Evolutionary conservation across 2,113 vertebrate genomes (phyloP).

Genomic region (Etheostoma cragini): DNA sequence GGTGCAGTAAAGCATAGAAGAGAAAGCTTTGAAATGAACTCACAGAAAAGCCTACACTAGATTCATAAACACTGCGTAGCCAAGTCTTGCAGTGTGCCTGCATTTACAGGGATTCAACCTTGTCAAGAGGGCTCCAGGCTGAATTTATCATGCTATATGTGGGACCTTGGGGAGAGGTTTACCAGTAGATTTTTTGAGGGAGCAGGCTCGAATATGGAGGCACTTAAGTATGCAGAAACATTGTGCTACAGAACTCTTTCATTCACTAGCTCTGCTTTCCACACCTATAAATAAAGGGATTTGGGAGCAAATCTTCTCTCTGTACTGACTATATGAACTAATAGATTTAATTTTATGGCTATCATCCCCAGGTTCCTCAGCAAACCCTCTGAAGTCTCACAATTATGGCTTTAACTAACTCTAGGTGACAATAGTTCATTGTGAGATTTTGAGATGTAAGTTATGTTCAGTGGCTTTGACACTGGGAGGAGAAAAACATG

Average conservation of each 20-base stretch:
- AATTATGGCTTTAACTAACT: constrained; percentile 12
- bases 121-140: constrained; percentile 70
- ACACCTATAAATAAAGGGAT: constrained; percentile 59
- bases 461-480: constrained; percentile 1
- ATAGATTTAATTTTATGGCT: constrained; percentile 63
- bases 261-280: constrained; percentile 54
- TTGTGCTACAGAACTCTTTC: constrained; percentile 41
- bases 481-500: constrained; percentile 5
- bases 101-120: constrained; percentile 52
- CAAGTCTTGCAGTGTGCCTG: constrained; percentile 13
- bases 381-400: constrained; percentile 23
- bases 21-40: neutral
- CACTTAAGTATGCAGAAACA: constrained; percentile 46
- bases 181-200: constrained; percentile 57
- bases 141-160: constrained; percentile 74
- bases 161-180: constrained; percentile 77
- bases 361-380: constrained; percentile 18
- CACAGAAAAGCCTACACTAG: neutral
- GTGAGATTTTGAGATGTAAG: neutral
- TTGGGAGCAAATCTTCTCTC: constrained; percentile 41
- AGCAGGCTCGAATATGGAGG: constrained; percentile 32
- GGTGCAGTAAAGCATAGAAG: neutral
- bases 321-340: constrained; percentile 40
- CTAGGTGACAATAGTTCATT: constrained; percentile 11
- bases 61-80: constrained; percentile 10